A percentile compares a stretch with the other conserved stretches of the same genome.
Evolutionary conservation across 2,113 vertebrate species (phyloP).

Genomic region (Tetraodon nigroviridis): DNA sequence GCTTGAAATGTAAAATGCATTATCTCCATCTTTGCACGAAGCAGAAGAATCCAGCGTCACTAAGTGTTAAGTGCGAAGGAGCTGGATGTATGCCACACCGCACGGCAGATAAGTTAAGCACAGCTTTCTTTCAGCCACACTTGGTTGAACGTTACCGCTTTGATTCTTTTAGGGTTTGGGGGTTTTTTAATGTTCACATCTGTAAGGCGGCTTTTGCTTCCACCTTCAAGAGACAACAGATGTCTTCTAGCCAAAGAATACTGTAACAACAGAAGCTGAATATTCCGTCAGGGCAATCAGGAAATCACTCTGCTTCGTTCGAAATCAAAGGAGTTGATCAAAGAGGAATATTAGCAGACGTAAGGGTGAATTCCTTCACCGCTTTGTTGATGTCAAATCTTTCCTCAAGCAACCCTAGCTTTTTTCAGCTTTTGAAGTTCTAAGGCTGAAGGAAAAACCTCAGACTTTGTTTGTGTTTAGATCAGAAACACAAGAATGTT

Average conservation of each 20-base stretch:
- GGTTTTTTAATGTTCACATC: background rate
- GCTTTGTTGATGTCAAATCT: background rate
- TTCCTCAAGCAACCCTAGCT: background rate
- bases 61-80: slow-evolving; percentile 18
- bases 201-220: background rate
- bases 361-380: background rate
- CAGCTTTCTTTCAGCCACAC: slow-evolving; percentile 13
- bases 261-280: too few relatives aligned
- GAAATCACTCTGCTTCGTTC: slow-evolving; percentile 6
- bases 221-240: too few relatives aligned
- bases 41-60: slow-evolving; percentile 16
- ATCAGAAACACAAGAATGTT: too few relatives aligned
- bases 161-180: background rate
- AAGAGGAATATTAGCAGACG: slow-evolving; percentile 2
- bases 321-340: slow-evolving; percentile 5
- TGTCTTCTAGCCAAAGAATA: too few relatives aligned
- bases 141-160: background rate
- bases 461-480: background rate
- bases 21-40: slow-evolving; percentile 23
- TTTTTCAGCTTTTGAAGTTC: background rate
- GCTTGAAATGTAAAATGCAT: slow-evolving; percentile 42
- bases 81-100: slow-evolving; percentile 18
- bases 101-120: background rate
- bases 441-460: background rate
- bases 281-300: background rate